Evolutionary conservation across 1,140 invertebrate species (phyloP), one percentile per base, ranked within the genome.

Genomic region (Eriosoma lanigerum): DNA sequence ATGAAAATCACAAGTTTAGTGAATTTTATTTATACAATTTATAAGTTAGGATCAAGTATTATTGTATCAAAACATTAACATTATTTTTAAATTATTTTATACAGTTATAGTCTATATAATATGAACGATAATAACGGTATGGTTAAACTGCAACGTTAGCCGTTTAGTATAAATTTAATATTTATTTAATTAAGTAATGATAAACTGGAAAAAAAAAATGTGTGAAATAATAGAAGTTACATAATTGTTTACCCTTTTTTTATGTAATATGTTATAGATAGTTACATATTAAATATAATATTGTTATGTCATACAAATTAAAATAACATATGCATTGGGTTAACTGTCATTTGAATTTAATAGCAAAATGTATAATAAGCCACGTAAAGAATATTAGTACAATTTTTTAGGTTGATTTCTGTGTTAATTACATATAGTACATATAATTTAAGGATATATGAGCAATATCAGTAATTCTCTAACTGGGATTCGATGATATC

Each of bases 311-410:
- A 46, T 68, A 48, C 15, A 48, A 26, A 68, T 13, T 19, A 46
- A 68, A 68, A 24, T 19, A 46, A 68, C 38, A 68, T 32, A 44
- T 24, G 64, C 12, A 68, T 46, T 68, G 44, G 15, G n/a, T 46
- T 44, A 24, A 68, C 29, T 46, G 64, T 68, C 38, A 68, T 46
- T 68, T 68, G 38, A 68, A 68, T 68, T 68, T 15, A 32, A 66
- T 32, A 44, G 19, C 32, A 44, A 62, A 19, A 32, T 68, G 46
- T 68, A 21, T 68, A 21, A 68, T 68, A 46, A 68, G 64, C 21
- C n/a, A 32, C 13, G n/a, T 46, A 21, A 68, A 24, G 64, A 68
- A 24, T 32, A 29, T 46, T 24, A 44, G n/a, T 68, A 44, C 32
- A 15, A 46, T 68, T 21, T 17, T 21, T 21, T 46, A 68, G 64